These are phyloP conservation scores for Gymnarchus niloticus DNA, from an alignment of 2,113 vertebrate species.

Conservation along the genomic window DNA sequence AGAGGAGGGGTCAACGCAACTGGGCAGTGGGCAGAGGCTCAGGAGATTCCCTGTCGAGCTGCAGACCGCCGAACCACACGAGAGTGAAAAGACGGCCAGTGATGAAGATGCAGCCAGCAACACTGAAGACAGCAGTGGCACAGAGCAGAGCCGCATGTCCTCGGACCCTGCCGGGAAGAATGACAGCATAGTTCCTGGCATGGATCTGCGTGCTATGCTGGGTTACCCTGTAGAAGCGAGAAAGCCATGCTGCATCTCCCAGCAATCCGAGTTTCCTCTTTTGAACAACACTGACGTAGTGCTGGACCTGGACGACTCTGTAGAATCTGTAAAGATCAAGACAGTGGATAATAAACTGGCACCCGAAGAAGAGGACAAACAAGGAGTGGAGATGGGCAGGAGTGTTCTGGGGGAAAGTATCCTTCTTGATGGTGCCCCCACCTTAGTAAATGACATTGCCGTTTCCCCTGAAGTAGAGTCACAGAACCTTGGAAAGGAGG, in stretches of 20 bases:
- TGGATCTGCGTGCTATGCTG: conserved; percentile 41
- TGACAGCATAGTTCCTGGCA: conserved; percentile 28
- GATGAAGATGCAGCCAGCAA: conserved; percentile 49
- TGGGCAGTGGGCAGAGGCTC: conserved; percentile 58
- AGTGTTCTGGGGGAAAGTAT: conserved; percentile 6
- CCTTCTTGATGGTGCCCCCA: background rate
- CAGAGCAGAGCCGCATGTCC: conserved; percentile 40
- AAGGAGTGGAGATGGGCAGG: background rate
- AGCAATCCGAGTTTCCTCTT: conserved; percentile 23
- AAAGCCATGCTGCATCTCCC: conserved; percentile 18
- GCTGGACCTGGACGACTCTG: conserved; percentile 29
- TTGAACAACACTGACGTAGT: conserved; percentile 20
- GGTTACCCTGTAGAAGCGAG: conserved; percentile 37
- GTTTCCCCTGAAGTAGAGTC: conserved; percentile 7
- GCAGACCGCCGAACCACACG: conserved; percentile 47
- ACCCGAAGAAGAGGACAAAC: background rate
- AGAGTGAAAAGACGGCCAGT: conserved; percentile 44
- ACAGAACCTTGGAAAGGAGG: conserved; percentile 11
- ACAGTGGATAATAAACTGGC: conserved; percentile 17
- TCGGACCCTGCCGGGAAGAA: conserved; percentile 38
- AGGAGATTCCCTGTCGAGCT: conserved; percentile 56
- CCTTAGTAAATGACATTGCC: background rate
- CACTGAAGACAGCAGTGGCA: conserved; percentile 35
- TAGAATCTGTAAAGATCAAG: conserved; percentile 24
- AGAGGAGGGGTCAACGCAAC: conserved; percentile 61